Percentiles rank a stretch among this genome's conserved stretches.
Evolutionary conservation across 1,140 invertebrate species (phyloP).

Genomic region (Bombus ignitus): DNA sequence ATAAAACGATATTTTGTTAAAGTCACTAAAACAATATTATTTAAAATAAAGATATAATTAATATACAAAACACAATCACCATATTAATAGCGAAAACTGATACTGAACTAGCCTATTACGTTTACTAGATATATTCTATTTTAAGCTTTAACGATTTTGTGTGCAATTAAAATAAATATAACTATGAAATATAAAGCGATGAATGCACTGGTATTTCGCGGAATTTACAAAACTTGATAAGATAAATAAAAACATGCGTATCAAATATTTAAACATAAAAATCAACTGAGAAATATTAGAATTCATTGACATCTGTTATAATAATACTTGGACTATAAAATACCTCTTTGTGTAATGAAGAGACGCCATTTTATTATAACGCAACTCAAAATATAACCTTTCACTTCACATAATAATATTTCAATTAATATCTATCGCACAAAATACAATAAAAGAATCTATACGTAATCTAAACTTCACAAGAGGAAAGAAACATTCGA

Average conservation of each 20-base stretch:
- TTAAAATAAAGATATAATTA: not conserved
- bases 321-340: not conserved
- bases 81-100: not conserved
- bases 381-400: conserved; percentile 20
- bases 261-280: not conserved
- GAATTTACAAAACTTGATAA: not conserved
- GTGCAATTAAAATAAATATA: conserved; percentile 23
- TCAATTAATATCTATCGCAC: not conserved
- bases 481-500: not conserved
- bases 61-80: not conserved
- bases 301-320: conserved; percentile 1
- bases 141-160: conserved; percentile 28
- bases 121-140: conserved; percentile 19
- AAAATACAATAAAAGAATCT: not conserved
- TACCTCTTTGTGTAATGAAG: not conserved
- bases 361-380: conserved; percentile 9
- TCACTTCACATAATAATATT: not conserved
- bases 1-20: conserved; percentile 21
- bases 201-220: not conserved
- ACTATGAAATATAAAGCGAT: not conserved
- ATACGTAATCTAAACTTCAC: not conserved
- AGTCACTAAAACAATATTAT: not conserved
- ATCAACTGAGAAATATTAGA: not conserved
- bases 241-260: not conserved
- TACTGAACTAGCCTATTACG: not conserved